These are phyloP conservation scores for Sciurus carolinensis DNA, from an alignment of 2,797 vertebrate genomes.

Conservation along the genomic window DNA sequence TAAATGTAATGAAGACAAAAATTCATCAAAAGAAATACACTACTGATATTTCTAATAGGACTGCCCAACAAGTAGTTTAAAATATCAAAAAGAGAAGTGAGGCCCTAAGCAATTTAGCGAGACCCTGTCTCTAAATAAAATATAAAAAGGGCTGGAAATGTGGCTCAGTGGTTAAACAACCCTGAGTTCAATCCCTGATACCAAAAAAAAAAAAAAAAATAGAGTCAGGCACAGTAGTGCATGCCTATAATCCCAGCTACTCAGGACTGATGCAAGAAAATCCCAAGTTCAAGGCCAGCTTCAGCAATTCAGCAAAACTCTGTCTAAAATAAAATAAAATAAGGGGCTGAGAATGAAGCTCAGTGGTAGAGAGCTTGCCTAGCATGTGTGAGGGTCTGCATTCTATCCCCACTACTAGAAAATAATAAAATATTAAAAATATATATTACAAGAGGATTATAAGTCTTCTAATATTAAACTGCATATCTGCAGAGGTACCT, in stretches of 20 bases:
- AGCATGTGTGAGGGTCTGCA: too few relatives aligned
- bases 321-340: background rate
- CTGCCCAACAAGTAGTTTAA: slow-evolving; percentile 82
- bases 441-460: slow-evolving; percentile 73
- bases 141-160: slow-evolving; percentile 7
- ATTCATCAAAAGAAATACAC: slow-evolving; percentile 57
- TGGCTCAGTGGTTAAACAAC: background rate
- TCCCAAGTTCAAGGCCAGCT: background rate
- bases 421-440: slow-evolving; percentile 59
- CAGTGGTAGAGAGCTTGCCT: too few relatives aligned
- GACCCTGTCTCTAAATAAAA: slow-evolving; percentile 56
- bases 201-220: too few relatives aligned
- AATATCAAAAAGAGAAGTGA: slow-evolving; percentile 73
- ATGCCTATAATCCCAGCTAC: background rate
- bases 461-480: slow-evolving; percentile 75
- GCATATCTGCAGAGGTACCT: slow-evolving; percentile 60
- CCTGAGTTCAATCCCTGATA: too few relatives aligned
- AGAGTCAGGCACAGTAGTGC: too few relatives aligned
- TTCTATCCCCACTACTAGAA: too few relatives aligned
- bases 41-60: slow-evolving; percentile 57
- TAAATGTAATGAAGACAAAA: slow-evolving; percentile 81
- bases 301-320: background rate
- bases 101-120: background rate
- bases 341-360: background rate
- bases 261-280: background rate